Conservation (phyloP, 2,888 invertebrate genomes). For the Drosophila peninsularis region DNA sequence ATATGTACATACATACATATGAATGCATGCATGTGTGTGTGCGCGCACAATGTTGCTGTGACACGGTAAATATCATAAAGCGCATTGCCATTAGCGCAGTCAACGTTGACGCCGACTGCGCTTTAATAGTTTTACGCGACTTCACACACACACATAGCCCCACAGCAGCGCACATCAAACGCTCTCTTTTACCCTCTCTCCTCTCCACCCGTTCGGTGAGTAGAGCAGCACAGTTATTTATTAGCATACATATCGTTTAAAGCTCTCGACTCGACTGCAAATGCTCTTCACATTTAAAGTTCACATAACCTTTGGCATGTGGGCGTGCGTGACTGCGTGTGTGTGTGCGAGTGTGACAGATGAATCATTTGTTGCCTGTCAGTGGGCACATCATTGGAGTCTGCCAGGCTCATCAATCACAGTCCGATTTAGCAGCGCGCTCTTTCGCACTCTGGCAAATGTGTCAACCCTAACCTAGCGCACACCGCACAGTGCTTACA, state of each 20-base stretch:
- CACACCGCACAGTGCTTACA: constrained; percentile 42
- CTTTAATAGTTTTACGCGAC: constrained; percentile 50
- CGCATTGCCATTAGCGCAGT: constrained; percentile 59
- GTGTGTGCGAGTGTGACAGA: constrained; percentile 36
- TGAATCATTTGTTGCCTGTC: constrained; percentile 72
- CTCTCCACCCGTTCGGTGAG: constrained; percentile 22
- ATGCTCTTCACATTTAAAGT: constrained; percentile 58
- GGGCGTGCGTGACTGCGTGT: not conserved
- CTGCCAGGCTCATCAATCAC: constrained; percentile 56
- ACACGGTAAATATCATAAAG: constrained; percentile 44
- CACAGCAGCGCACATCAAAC: not conserved
- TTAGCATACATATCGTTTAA: constrained; percentile 32
- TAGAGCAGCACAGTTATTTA: constrained; percentile 51
- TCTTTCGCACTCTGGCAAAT: constrained; percentile 21
- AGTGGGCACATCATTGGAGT: constrained; percentile 71
- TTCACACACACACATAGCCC: not conserved
- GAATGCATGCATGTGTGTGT: constrained; percentile 1
- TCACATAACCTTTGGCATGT: constrained; percentile 28
- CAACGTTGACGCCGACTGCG: constrained; percentile 34
- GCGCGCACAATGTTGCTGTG: constrained; percentile 42
- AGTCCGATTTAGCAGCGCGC: constrained; percentile 34
- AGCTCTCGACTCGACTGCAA: constrained; percentile 49
- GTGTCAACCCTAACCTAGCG: constrained; percentile 61
- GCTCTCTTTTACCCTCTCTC: constrained; percentile 1
- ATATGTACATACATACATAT: not conserved